Base-by-base conservation (phyloP, 2,888 invertebrate species). In the Ceriagrion tenellum region DNA sequence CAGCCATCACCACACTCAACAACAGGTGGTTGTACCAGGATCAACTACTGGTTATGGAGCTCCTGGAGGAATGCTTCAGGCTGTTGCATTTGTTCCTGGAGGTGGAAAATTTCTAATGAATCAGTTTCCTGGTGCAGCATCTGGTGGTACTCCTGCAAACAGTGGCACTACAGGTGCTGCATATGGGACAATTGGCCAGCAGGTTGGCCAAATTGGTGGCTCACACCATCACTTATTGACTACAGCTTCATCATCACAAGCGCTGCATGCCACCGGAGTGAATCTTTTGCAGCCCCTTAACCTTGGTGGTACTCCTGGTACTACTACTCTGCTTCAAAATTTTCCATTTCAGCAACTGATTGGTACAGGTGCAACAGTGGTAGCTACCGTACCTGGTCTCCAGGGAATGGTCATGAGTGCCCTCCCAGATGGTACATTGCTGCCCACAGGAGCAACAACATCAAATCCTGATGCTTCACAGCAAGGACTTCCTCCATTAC, bases 321-420 rank as follows among this genome's bases (percentile, higher is more conserved):
- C 98, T 0, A 97, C 98, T 69, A 98, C 98, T 10, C 98, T 98
- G 95, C 98, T 98, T 96, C 98, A 98, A 95, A 98, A 98, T 96
- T 98, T 98, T 96, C 98, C 98, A 0, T 98, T 98, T 96, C 99
- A 98, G 96, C 99, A 99, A 96, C 98, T 99, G 96, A 98, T 99
- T 95, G 98, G 99, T 95, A 98, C 98, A 56, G 98, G 98, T 96
- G 91, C 95, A 18, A 95, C 95, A 40, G 95, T 95, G 23, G 95
- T 95, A n/a, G 69, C 93, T 26, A 74, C 93, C 13, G 95, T 95
- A 18, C 96, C 95, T 69, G 95, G 95, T 88, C 35, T 95, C 16
- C 95, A 95, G 93, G 95, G 95, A 56, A 91, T 96, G 90, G 95
- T 96, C 20, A 95, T 95, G 88, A 95, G 95, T 90, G 95, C 95